Percentiles rank a stretch among this genome's conserved stretches.
Evolutionary conservation across 2,113 vertebrate species (phyloP).

Genomic region (Hemichromis elongatus): DNA sequence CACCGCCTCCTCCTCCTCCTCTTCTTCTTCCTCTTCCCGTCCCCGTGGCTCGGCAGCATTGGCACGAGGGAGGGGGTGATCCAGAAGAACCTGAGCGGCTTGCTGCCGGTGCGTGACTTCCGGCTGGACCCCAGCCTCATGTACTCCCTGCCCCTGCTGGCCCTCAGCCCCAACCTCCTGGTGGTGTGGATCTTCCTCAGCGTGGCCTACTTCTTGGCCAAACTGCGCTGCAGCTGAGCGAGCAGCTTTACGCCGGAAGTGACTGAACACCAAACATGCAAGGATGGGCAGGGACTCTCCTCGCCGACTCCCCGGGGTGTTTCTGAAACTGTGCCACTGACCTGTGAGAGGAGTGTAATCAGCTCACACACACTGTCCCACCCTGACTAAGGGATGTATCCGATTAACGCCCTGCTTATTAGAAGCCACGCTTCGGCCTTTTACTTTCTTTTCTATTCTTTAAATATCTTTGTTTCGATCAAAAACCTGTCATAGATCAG

Average conservation of each 20-base stretch:
- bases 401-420: neutral
- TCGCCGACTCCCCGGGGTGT: neutral
- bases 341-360: conserved; percentile 23
- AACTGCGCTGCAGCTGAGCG: conserved; percentile 92
- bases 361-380: neutral
- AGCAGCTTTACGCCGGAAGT: neutral
- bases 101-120: conserved; percentile 95
- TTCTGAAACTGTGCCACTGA: conserved; percentile 26
- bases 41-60: conserved; percentile 82
- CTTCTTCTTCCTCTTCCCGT: neutral
- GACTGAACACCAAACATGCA: neutral
- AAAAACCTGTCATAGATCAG: neutral
- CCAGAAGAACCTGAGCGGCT: conserved; percentile 99
- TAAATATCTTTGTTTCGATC: neutral
- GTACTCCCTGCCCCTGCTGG: conserved; percentile 95
- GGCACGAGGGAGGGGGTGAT: conserved; percentile 97
- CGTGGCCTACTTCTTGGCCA: conserved; percentile 90
- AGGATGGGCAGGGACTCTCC: neutral
- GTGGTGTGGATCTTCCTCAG: conserved; percentile 98
- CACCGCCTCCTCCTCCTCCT: neutral
- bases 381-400: conserved; percentile 16
- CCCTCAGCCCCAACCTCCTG: conserved; percentile 97
- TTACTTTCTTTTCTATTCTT: neutral
- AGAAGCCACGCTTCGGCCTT: neutral
- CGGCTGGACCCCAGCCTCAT: conserved; percentile 95